Evolutionary conservation across 2,888 invertebrate species (phyloP), one percentile per base, ranked within the genome.

Genomic region (Clitarchus hookeri): DNA sequence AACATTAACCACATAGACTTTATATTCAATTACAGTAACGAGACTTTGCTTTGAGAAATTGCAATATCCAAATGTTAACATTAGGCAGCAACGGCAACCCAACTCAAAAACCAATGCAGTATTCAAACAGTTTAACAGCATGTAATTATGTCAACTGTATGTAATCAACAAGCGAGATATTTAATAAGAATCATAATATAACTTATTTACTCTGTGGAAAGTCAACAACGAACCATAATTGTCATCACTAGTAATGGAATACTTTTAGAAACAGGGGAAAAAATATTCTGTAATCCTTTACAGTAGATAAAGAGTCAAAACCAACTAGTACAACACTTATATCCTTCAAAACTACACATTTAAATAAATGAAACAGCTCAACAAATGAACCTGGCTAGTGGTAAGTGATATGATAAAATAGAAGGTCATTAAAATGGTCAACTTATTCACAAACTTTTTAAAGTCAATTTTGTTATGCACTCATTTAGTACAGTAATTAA

Each of bases 1-100:
- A 65, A 65, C 65, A 65, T 65, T 65, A 65, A 65, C 19, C n/a
- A 65, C n/a, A 65, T 65, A 65, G n/a, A 65, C 65, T 65, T 65
- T 65, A 65, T n/a, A 65, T 19, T 65, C n/a, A 65, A n/a, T 65
- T n/a, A 65, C 65, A 53, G 23, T 65, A 65, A 65, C 65, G n/a
- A n/a, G 19, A 23, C 65, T 8, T 19, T n/a, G 19, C n/a, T 65
- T n/a, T n/a, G 23, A 65, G n/a, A 65, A 65, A 23, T 0, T n/a
- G 65, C 53, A 65, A 65, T 65, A 8, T 16, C n/a, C 11, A 65
- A 65, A 65, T 23, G 19, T 65, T 8, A 65, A 65, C n/a, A n/a
- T 19, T 65, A 65, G 65, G n/a, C n/a, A 65, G 65, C 16, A 65
- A 16, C 6, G 19, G 65, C 65, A 65, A 65, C n/a, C 65, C 12